These are phyloP conservation scores for Lagorchestes hirsutus DNA, from an alignment of 2,797 vertebrate genomes.

Conservation along the genomic window DNA sequence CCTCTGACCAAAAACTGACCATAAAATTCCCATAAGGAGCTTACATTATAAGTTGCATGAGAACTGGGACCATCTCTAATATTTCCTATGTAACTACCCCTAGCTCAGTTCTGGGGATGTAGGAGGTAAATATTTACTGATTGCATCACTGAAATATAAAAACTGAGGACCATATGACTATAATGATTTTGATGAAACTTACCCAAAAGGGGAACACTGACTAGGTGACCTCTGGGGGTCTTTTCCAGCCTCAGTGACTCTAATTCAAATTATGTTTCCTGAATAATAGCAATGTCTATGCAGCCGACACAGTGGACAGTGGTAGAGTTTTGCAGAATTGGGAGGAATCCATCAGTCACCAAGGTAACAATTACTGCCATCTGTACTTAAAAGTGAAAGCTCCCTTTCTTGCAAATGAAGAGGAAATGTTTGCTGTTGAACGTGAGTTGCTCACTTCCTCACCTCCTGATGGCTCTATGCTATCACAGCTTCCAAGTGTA, in stretches of 20 bases:
- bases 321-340: constrained; percentile 60
- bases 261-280: background rate
- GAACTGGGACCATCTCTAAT: background rate
- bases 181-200: constrained; percentile 13
- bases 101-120: background rate
- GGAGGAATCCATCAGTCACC: constrained; percentile 71
- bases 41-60: background rate
- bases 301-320: constrained; percentile 27
- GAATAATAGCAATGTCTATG: background rate
- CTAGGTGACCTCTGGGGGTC: background rate
- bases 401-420: constrained; percentile 74
- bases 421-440: constrained; percentile 78
- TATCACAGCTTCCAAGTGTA: constrained; percentile 72
- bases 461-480: constrained; percentile 73
- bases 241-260: background rate
- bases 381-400: constrained; percentile 76
- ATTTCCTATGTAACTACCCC: background rate
- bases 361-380: constrained; percentile 65
- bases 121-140: background rate
- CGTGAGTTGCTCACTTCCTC: constrained; percentile 67
- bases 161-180: background rate
- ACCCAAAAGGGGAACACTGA: constrained; percentile 24
- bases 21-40: background rate
- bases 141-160: background rate
- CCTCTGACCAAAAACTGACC: background rate